Conservation (phyloP, 2,888 invertebrate genomes). For the Syrphus vitripennis region DNA sequence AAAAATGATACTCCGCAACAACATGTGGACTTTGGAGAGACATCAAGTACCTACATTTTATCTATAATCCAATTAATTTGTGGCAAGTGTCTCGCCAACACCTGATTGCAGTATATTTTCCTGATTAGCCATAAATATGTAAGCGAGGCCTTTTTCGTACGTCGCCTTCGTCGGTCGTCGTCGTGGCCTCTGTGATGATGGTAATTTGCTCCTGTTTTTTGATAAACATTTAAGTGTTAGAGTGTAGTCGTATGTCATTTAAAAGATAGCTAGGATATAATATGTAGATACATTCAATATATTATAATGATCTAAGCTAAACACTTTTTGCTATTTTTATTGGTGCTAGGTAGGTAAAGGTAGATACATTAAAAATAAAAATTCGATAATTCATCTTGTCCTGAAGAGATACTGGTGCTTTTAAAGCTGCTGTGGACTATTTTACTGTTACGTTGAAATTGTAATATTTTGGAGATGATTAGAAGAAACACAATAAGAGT, state of each 20-base stretch:
- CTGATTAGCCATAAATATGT: slow-evolving; percentile 31
- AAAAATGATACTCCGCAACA: slow-evolving; percentile 37
- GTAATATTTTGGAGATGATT: neutral
- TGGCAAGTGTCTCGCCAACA: slow-evolving; percentile 70
- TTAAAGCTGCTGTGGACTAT: neutral
- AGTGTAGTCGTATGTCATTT: slow-evolving; percentile 40
- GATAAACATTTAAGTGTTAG: slow-evolving; percentile 33
- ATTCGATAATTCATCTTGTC: neutral
- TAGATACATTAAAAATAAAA: neutral
- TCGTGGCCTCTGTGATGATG: slow-evolving; percentile 23
- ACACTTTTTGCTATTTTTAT: neutral
- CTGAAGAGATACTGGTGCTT: neutral
- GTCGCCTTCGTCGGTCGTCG: neutral
- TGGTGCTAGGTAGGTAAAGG: neutral
- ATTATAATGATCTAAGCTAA: neutral
- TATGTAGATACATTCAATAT: too few species aligned
- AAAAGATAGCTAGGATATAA: neutral
- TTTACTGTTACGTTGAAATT: neutral
- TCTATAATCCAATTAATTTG: slow-evolving; percentile 70
- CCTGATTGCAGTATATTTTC: slow-evolving; percentile 63
- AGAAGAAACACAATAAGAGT: neutral
- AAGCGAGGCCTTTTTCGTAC: slow-evolving; percentile 15
- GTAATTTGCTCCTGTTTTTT: slow-evolving; percentile 62
- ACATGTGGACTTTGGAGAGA: slow-evolving; percentile 30
- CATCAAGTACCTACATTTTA: slow-evolving; percentile 55